phyloP scores from a whole-genome alignment of 2,113 vertebrate genomes.

The Onychorhynchus coronatus region DNA sequence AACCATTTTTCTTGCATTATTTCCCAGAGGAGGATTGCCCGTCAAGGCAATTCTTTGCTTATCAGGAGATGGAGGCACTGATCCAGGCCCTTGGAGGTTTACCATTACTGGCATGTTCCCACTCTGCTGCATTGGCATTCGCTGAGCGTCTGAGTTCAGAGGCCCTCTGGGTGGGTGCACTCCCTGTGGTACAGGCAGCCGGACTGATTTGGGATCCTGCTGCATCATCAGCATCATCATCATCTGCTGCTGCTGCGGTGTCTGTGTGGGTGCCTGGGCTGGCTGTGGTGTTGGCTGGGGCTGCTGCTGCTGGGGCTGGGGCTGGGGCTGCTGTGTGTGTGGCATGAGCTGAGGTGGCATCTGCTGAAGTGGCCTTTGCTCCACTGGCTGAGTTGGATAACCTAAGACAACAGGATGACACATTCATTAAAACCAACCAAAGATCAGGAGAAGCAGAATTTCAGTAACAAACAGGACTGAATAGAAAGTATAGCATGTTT shows the following conservation, averaged over 20 bases:
- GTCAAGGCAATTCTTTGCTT: conserved; percentile 88
- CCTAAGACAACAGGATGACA: conserved; percentile 65
- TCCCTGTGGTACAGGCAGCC: conserved; percentile 86
- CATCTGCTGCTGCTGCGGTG: conserved; percentile 84
- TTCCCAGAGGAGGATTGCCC: conserved; percentile 83
- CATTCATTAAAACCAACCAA: neutral
- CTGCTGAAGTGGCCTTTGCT: conserved; percentile 92
- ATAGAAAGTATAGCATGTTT: neutral
- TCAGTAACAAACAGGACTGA: neutral
- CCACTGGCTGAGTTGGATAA: conserved; percentile 87
- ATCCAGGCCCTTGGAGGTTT: conserved; percentile 87
- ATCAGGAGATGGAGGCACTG: conserved; percentile 90
- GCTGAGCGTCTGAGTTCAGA: conserved; percentile 84
- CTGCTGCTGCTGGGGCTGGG: conserved; percentile 74
- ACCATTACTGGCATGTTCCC: conserved; percentile 91
- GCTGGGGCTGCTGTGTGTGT: conserved; percentile 76
- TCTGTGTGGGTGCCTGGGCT: conserved; percentile 74
- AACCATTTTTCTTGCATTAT: conserved; percentile 85
- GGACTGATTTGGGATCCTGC: conserved; percentile 85
- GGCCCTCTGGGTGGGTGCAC: conserved; percentile 82
- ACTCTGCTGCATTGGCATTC: conserved; percentile 87
- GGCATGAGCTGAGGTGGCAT: conserved; percentile 91
- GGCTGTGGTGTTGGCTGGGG: conserved; percentile 76
- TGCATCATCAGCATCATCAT: conserved; percentile 98
- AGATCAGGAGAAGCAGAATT: neutral